Conservation (phyloP, 1,140 invertebrate species). For the Heterodera schachtii region DNA sequence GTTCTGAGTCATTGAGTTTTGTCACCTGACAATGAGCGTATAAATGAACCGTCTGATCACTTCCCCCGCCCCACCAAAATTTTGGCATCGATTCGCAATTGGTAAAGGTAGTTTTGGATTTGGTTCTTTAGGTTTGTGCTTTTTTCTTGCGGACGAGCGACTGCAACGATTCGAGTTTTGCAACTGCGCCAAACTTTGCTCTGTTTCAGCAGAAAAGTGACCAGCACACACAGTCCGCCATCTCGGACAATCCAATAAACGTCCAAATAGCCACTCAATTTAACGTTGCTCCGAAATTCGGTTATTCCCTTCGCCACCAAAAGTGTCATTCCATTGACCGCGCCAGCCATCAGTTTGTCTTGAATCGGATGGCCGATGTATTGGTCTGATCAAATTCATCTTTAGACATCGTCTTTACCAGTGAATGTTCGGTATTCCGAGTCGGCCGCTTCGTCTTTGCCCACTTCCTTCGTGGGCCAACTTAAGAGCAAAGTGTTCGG, state of each 20-base stretch:
- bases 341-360: slow-evolving; percentile 54
- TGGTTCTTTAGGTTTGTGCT: slow-evolving; percentile 99
- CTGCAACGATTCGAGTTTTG: slow-evolving; percentile 95
- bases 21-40: slow-evolving; percentile 43
- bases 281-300: slow-evolving; percentile 55
- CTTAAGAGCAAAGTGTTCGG: slow-evolving; percentile 97
- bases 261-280: slow-evolving; percentile 58
- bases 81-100: slow-evolving; percentile 95
- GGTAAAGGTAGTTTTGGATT: slow-evolving; percentile 93
- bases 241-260: slow-evolving; percentile 49
- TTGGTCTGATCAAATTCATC: background rate
- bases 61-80: slow-evolving; percentile 48
- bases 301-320: slow-evolving; percentile 61
- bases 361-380: slow-evolving; percentile 30
- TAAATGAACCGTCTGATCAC: background rate
- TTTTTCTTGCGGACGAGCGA: slow-evolving; percentile 97
- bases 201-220: slow-evolving; percentile 93
- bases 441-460: slow-evolving; percentile 40
- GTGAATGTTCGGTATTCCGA: slow-evolving; percentile 62
- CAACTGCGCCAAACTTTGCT: slow-evolving; percentile 91
- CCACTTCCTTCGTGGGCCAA: slow-evolving; percentile 88
- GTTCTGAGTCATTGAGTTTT: slow-evolving; percentile 78
- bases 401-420: slow-evolving; percentile 29
- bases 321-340: slow-evolving; percentile 61
- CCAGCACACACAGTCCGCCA: slow-evolving; percentile 87